These are phyloP conservation scores for Pyrgilauda ruficollis DNA, from an alignment of 2,113 vertebrate species.

Conservation along the genomic window DNA sequence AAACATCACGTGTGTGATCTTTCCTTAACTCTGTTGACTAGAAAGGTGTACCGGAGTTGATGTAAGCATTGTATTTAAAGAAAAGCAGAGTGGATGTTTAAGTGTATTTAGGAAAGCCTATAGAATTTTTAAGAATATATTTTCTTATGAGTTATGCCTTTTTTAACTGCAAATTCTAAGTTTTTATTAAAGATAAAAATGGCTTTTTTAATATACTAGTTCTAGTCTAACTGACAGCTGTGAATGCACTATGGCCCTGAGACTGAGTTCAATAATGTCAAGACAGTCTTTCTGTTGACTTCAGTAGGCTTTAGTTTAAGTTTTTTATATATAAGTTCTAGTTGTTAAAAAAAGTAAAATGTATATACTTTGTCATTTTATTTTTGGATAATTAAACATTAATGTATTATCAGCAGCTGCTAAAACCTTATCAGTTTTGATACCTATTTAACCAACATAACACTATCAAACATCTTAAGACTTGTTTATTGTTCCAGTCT, in stretches of 20 bases:
- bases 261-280: background rate
- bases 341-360: background rate
- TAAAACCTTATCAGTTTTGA: background rate
- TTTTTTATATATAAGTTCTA: background rate
- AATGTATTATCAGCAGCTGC: background rate
- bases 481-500: slow-evolving; percentile 1
- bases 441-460: slow-evolving; percentile 2
- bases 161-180: background rate
- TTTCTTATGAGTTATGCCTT: background rate
- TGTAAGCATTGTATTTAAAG: background rate
- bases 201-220: background rate
- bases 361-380: background rate
- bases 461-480: background rate
- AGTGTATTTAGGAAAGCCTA: background rate
- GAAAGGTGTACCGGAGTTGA: slow-evolving; percentile 4
- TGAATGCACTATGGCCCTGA: background rate
- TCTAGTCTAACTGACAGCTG: background rate
- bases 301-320: background rate
- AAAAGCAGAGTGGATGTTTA: background rate
- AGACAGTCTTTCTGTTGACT: background rate
- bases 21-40: slow-evolving; percentile 43
- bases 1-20: background rate
- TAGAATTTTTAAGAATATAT: background rate
- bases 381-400: background rate
- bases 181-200: background rate